Evolutionary conservation across 1,140 invertebrate species (phyloP).

Genomic region (Pseudomyrmex pallidus): DNA sequence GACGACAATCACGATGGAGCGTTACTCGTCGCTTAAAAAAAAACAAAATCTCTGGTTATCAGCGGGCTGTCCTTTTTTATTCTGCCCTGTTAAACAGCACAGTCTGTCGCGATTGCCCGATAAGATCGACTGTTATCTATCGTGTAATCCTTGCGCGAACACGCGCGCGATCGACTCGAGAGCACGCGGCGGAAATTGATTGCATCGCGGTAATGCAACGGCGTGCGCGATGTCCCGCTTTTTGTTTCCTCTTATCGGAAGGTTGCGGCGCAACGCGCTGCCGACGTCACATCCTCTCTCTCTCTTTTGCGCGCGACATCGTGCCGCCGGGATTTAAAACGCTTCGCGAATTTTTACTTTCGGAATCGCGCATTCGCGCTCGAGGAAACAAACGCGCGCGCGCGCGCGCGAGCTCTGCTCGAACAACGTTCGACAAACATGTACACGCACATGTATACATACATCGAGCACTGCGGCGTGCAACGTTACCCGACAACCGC

Average conservation of each 20-base stretch:
- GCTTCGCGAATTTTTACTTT: constrained; percentile 30
- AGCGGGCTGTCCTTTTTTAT: background rate
- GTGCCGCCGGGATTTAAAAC: constrained; percentile 30
- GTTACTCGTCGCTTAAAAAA: background rate
- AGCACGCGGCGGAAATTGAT: constrained; percentile 53
- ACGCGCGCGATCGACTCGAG: constrained; percentile 34
- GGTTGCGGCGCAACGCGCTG: background rate
- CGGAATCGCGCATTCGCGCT: constrained; percentile 24
- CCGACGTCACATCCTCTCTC: constrained; percentile 18
- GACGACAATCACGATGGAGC: background rate
- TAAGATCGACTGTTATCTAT: constrained; percentile 54
- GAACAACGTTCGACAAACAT: background rate
- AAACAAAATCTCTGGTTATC: constrained; percentile 19
- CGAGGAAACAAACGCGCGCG: background rate
- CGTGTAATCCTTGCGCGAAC: constrained; percentile 36
- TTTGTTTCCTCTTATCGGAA: constrained; percentile 34
- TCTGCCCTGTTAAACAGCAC: background rate
- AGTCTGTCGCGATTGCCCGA: constrained; percentile 30
- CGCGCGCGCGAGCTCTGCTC: background rate
- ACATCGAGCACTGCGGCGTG: background rate
- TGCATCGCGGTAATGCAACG: constrained; percentile 47
- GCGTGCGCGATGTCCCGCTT: constrained; percentile 31
- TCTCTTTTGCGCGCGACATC: constrained; percentile 25
- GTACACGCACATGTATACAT: background rate
- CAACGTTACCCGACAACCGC: constrained; percentile 39